Evolutionary conservation across 2,113 vertebrate species (phyloP), one percentile per base, ranked within the genome.

Genomic region (Rissa tridactyla): DNA sequence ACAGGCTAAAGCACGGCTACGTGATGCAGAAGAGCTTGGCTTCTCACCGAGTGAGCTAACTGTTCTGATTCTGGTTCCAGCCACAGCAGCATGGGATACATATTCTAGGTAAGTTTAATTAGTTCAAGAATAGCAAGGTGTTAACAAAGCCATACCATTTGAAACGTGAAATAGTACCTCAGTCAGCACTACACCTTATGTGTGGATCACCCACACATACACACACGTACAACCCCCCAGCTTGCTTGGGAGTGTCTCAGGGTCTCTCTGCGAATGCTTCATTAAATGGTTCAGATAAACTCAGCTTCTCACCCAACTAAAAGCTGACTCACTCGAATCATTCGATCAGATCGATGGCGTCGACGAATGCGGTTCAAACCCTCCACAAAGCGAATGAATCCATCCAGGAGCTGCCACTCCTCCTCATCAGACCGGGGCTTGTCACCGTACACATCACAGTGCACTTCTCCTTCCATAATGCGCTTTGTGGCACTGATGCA

Each of bases 321-420:
- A 18, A 46, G 44, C 20, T 20, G 10, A 81, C 98, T 98, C 95
- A 99, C 99, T 86, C 98, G 97, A 62, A 99, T 98, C 97, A 99
- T 99, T 18, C 99, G 98, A 76, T 99, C 99, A 0, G 99, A 99
- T 15, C 99, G 99, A 83, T 99, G 99, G 17, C 99, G 98, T 20
- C 99, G 96, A 6, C 99, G 98, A 42, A 99, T 99, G 46, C 99
- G 99, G 97, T 99, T 99, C 80, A 99, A 97, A 4, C 99, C 99
- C 97, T 99, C 99, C 97, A 99, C 98, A n/a, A 99, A 99, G 82
- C 99, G 99, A 61, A 99, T 98, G 93, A 99, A 99, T 21, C 99
- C 99, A 2, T 99, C 99, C 19, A 99, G 97, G 66, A 99, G 98
- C 68, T 98, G 98, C 99, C 99, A 99, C 78, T 99, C 99, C 55